Base-by-base conservation (phyloP, 2,797 vertebrate genomes). In the Etheostoma nigrum region DNA sequence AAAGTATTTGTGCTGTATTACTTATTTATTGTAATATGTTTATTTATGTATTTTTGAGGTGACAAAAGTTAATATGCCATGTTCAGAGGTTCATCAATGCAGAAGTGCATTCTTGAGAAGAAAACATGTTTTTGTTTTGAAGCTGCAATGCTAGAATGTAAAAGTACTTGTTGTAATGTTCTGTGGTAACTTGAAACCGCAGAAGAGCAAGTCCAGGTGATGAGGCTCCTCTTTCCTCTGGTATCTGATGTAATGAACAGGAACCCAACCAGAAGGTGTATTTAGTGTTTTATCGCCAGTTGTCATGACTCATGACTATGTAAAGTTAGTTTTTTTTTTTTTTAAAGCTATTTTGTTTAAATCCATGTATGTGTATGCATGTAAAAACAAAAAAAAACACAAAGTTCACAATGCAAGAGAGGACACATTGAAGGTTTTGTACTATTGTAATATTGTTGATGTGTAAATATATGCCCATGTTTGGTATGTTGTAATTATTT, bases 401-500 rank as follows among this genome's bases (percentile, higher is more conserved):
- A 93, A 92, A 93, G 59, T 84, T 87, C 76, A 90, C 89, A 84
- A 75, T 82, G 74, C 59, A 79, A 83, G 72, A 85, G 47, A 84
- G 72, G 78, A 90, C 77, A 81, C 67, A 63, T 75, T 76, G 76
- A 88, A 91, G 83, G 79, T 86, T 92, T 93, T 93, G 91, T 92
- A 91, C 83, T 83, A 77, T 74, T 92, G 88, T 93, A 92, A 89
- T 86, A 89, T 93, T 94, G 92, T 95, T 76, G 66, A 92, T 94
- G 94, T 98, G 96, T 98, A 96, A 90, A 97, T 97, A 96, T 84
- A 91, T 86, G 84, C 86, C 86, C 66, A 92, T 95, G 94, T 87
- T 95, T 96, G 95, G 95, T 94, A 96, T 96, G 96, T 94, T 95
- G 95, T 94, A 96, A 95, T 96, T 96, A 97, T 97, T 97, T 96